Conservation (phyloP, 2,113 vertebrate genomes). For the Uropsilus gracilis region DNA sequence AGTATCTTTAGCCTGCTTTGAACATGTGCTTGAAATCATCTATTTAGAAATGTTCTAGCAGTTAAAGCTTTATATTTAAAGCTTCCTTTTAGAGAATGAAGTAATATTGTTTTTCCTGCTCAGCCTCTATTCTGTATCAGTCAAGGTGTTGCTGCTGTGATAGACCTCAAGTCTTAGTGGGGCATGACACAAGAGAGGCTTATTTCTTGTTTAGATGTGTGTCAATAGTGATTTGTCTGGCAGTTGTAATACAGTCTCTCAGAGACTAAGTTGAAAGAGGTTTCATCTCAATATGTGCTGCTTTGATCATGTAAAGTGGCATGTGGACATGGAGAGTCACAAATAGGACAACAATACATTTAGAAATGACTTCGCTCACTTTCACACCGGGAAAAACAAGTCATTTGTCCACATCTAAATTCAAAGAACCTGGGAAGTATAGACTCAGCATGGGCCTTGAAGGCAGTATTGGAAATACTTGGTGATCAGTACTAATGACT, state of each 20-base stretch:
- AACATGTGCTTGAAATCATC: background rate
- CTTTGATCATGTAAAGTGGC: background rate
- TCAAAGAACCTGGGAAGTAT: background rate
- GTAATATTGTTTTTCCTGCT: background rate
- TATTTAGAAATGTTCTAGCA: slow-evolving; percentile 6
- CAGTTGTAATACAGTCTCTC: background rate
- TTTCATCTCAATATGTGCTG: background rate
- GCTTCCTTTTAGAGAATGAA: background rate
- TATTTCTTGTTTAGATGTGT: background rate
- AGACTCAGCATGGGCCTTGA: background rate
- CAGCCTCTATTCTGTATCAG: background rate
- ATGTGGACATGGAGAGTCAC: background rate
- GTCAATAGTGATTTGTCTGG: background rate
- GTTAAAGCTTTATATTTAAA: background rate
- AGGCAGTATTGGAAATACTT: background rate
- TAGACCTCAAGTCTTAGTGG: background rate
- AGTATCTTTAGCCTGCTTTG: background rate
- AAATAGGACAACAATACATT: background rate
- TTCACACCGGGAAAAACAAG: background rate
- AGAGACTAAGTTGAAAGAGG: background rate
- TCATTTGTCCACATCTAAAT: background rate
- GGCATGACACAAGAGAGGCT: background rate
- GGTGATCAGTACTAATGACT: background rate
- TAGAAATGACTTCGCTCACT: background rate
- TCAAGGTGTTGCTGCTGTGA: background rate